Base-by-base conservation (phyloP, 1,140 invertebrate species). In the Bombus turneri region DNA sequence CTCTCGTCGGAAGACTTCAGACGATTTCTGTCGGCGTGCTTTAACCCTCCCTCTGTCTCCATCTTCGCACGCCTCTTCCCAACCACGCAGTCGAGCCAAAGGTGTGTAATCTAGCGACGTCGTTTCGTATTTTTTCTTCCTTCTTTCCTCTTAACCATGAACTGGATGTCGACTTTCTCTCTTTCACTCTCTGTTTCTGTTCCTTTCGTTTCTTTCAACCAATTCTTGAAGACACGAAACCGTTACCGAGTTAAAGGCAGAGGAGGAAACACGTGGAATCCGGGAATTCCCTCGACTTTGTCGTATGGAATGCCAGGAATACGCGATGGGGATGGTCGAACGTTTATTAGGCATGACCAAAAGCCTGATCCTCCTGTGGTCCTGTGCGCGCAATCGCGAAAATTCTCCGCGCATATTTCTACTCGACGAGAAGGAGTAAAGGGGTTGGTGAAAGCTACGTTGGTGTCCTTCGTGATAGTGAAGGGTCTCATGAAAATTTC, bases 261-360 rank as follows among this genome's bases (percentile, higher is more conserved):
- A 53, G 8, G 41, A 72, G 68, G 39, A 68, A 83, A 74, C 31
- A 77, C 31, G 34, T 28, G 78, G 81, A 85, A 87, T 89, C 47
- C 74, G 64, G 82, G 83, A 90, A 90, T 86, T 81, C 75, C 57
- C 39, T 85, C 53, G 81, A 82, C 74, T 75, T 75, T 41, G 5
- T n/a, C n/a, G 89, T 1, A n/a, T 31, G 89, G 80, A 88, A 90
- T 85, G 66, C 15, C 68, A 53, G 25, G 74, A 86, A 89, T 76
- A 83, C 80, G 77, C 72, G 80, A 86, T n/a, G 25, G 43, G 75
- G 66, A 87, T 47, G 76, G 86, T 79, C 78, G 43, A 78, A 80
- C 77, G 80, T 90, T 90, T 90, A 90, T 90, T 90, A 88, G 72
- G 73, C 86, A 81, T 79, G 87, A 86, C 76, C 84, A 53, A 83